Conservation (phyloP, 2,888 invertebrate species). For the Drosophila seclusa region DNA sequence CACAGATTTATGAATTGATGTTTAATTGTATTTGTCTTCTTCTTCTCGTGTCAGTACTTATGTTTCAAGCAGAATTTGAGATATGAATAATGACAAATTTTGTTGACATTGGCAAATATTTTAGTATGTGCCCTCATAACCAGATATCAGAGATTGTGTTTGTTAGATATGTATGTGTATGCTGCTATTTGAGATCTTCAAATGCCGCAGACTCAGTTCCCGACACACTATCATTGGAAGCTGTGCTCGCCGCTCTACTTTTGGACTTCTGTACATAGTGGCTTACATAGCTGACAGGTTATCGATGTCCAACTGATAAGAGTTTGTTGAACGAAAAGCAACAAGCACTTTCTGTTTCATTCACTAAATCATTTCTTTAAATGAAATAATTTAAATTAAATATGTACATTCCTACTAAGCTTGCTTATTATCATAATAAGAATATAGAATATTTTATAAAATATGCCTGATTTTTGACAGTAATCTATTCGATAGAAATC, state of each 20-base stretch:
- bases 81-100: constrained; percentile 2
- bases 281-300: constrained; percentile 70
- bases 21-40: constrained; percentile 29
- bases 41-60: constrained; percentile 18
- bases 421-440: background rate
- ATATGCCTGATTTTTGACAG: background rate
- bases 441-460: background rate
- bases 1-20: constrained; percentile 50
- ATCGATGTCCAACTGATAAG: constrained; percentile 78
- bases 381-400: background rate
- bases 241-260: constrained; percentile 60
- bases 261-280: constrained; percentile 39
- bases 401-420: background rate
- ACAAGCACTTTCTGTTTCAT: constrained; percentile 72
- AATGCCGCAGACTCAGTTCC: constrained; percentile 11
- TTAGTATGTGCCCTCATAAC: background rate
- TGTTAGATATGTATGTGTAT: constrained; percentile 20
- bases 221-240: constrained; percentile 57
- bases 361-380: constrained; percentile 28
- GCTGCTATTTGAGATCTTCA: constrained; percentile 16
- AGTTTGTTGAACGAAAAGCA: constrained; percentile 68
- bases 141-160: constrained; percentile 5
- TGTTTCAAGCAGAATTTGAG: constrained; percentile 30
- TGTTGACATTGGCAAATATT: constrained; percentile 23
- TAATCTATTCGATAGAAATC: background rate